phyloP scores from a whole-genome alignment of 2,888 invertebrate genomes.

The Apeira syringaria region DNA sequence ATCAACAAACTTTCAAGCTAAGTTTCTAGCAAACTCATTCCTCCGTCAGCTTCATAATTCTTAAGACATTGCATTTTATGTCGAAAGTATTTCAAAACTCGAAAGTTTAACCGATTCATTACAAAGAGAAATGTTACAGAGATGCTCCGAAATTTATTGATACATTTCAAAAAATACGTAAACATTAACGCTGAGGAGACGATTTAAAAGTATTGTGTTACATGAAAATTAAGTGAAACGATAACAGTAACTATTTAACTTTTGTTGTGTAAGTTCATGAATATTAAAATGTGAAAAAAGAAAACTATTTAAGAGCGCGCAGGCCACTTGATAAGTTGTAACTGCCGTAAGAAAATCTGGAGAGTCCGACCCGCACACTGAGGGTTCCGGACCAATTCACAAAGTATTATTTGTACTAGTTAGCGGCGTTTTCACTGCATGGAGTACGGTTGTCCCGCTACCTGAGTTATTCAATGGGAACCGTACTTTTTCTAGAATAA shows the following conservation, averaged over 20 bases:
- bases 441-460: too few relatives aligned
- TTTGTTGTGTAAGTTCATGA: conserved; percentile 32
- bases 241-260: conserved; percentile 34
- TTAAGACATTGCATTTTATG: conserved; percentile 42
- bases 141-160: conserved; percentile 19
- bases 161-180: conserved; percentile 25
- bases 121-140: conserved; percentile 13
- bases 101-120: conserved; percentile 22
- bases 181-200: conserved; percentile 22
- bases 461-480: too few relatives aligned
- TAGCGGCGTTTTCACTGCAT: too few relatives aligned
- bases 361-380: too few relatives aligned
- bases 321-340: conserved; percentile 28
- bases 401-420: too few relatives aligned
- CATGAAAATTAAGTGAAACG: conserved; percentile 32
- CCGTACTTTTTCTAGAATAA: too few relatives aligned
- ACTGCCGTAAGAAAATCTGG: conserved; percentile 22
- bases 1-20: conserved; percentile 62
- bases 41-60: conserved; percentile 55
- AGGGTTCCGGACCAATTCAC: too few relatives aligned
- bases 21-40: conserved; percentile 56
- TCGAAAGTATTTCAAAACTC: conserved; percentile 31
- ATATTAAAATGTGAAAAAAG: conserved; percentile 30
- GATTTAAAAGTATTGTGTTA: conserved; percentile 29
- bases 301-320: conserved; percentile 26